Evolutionary conservation across 2,888 invertebrate genomes (phyloP).

Genomic region (Blera fallax): DNA sequence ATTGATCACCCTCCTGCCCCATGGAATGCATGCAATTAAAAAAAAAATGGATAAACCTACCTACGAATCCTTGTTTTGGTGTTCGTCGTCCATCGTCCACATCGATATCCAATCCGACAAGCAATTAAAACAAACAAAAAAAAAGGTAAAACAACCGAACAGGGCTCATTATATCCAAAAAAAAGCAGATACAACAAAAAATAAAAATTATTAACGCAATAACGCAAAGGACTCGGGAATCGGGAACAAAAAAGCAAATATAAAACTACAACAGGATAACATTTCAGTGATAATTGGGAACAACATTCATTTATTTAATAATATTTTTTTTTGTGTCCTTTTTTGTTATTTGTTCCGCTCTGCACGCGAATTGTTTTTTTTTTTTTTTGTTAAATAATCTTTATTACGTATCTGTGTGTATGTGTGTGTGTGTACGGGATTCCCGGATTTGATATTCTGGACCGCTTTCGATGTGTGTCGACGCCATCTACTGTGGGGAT

Average conservation of each 20-base stretch:
- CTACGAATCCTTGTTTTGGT: conserved; percentile 6
- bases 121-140: conserved; percentile 58
- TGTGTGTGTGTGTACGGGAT: conserved; percentile 3
- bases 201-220: conserved; percentile 39
- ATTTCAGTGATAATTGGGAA: conserved; percentile 71
- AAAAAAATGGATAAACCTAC: conserved; percentile 5
- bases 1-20: conserved; percentile 47
- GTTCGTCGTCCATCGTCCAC: conserved; percentile 18
- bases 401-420: conserved; percentile 65
- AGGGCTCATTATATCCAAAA: conserved; percentile 48
- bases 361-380: conserved; percentile 27
- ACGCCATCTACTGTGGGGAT: conserved; percentile 69
- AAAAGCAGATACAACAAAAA: conserved; percentile 16
- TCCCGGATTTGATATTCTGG: conserved; percentile 25
- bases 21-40: conserved; percentile 51
- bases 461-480: not conserved
- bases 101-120: conserved; percentile 55
- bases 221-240: conserved; percentile 34
- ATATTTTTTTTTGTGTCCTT: conserved; percentile 35
- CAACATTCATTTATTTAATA: conserved; percentile 72
- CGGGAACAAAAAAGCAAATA: conserved; percentile 39
- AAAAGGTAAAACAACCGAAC: conserved; percentile 29
- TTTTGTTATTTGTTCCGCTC: conserved; percentile 29
- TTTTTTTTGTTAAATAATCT: conserved; percentile 40
- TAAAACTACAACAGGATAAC: conserved; percentile 61